Base-by-base conservation (phyloP, 2,113 vertebrate genomes). In the Ardeotis arabs region DNA sequence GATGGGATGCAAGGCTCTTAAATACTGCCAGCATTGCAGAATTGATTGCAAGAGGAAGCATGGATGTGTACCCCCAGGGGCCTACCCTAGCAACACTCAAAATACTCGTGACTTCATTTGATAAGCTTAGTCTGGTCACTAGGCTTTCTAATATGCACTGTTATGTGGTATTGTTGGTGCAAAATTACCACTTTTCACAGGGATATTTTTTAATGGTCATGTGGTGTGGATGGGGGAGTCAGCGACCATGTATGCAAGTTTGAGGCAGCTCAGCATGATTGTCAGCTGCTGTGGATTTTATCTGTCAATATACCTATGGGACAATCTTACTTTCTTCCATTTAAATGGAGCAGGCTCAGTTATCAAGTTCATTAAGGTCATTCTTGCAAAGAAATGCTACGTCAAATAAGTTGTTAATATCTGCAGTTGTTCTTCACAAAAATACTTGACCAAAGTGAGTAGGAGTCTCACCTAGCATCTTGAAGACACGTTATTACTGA, bases 1-100 rank as follows among this genome's bases (percentile, higher is more conserved):
- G 11, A 7, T 12, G 63, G 31, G 49, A 15, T 35, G 33, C 29
- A 20, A 35, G 23, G 68, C 59, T 56, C 53, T 15, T 63, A 6
- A 9, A 2, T 14, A 0, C 33, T 10, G 58, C 39, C 14, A 4
- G 41, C 37, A 5, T 16, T n/a, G 4, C 37, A 25, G 83, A 9
- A 7, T 47, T 7, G 53, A 20, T 22, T 28, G 50, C 67, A 20
- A 49, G 37, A 23, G 49, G 45, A 25, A 47, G 44, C 22, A 7
- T 6, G n/a, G 52, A 22, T 28, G n/a, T 5, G 10, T 12, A 3
- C 19, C 27, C 21, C 44, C 5, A 0, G 31, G 41, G 13, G 22
- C 28, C 53, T 17, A 11, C 47, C 49, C 77, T n/a, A 5, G 27
- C 1, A 6, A 0, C 24, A 2, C n/a, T 23, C 4, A 17, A 19